Conservation (phyloP, 2,888 invertebrate genomes). For the Sinopyrophorus schimmeli region DNA sequence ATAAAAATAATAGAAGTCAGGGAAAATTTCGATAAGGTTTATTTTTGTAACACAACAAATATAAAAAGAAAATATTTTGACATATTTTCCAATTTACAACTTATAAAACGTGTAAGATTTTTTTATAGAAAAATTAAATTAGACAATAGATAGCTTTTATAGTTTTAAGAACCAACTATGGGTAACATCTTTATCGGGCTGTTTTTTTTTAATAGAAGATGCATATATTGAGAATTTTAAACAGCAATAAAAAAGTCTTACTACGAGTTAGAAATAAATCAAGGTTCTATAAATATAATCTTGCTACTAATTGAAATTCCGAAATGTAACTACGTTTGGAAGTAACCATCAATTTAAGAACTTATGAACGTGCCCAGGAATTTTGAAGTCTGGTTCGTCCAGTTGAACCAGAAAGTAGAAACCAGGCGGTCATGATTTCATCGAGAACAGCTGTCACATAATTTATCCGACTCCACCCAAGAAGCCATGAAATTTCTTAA, state of each 20-base stretch:
- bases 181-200: too few species aligned
- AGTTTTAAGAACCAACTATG: too few species aligned
- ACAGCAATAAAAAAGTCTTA: background rate
- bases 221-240: background rate
- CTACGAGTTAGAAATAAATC: constrained; percentile 11
- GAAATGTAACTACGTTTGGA: constrained; percentile 25
- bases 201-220: background rate
- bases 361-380: constrained; percentile 15
- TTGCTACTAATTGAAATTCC: constrained; percentile 23
- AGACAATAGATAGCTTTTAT: too few species aligned
- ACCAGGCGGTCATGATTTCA: constrained; percentile 39
- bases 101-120: too few species aligned
- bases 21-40: too few species aligned
- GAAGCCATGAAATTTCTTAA: constrained; percentile 27
- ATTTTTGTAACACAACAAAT: too few species aligned
- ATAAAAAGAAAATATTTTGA: too few species aligned
- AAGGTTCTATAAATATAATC: constrained; percentile 23
- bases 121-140: too few species aligned
- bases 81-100: too few species aligned
- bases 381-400: constrained; percentile 26
- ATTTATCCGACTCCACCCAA: constrained; percentile 44
- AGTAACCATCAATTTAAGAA: constrained; percentile 19
- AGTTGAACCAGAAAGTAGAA: constrained; percentile 24
- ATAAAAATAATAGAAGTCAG: too few species aligned
- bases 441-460: constrained; percentile 47